Evolutionary conservation across 2,888 invertebrate species (phyloP).

Genomic region (Cyrtodaria siliqua): DNA sequence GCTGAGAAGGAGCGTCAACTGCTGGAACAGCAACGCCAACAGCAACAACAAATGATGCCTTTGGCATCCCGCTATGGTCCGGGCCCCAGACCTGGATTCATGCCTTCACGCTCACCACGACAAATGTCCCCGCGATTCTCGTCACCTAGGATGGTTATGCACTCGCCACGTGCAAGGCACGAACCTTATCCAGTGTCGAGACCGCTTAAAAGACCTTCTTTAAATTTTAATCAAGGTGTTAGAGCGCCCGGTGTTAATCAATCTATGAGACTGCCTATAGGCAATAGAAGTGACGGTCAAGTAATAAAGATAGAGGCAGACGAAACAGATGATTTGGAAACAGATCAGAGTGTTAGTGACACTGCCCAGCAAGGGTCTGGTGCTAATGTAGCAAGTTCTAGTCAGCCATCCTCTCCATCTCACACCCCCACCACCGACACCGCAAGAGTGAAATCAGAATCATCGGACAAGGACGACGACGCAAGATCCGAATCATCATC

Average conservation of each 20-base stretch:
- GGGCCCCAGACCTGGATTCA: background rate
- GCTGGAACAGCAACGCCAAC: background rate
- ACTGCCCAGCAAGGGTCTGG: background rate
- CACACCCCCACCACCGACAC: background rate
- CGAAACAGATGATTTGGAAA: constrained; percentile 26
- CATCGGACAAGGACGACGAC: constrained; percentile 33
- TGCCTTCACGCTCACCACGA: constrained; percentile 12
- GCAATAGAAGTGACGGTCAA: constrained; percentile 25
- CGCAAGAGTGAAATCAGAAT: constrained; percentile 11
- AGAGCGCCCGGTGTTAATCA: background rate
- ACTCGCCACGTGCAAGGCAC: constrained; percentile 38
- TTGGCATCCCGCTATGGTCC: background rate
- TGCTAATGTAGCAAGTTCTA: constrained; percentile 22
- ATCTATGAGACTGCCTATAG: constrained; percentile 14
- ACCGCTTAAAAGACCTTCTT: constrained; percentile 34
- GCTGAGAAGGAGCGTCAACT: constrained; percentile 15
- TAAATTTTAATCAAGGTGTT: constrained; percentile 8
- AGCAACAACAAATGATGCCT: constrained; percentile 21
- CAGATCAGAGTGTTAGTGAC: constrained; percentile 32
- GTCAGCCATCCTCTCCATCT: constrained; percentile 42
- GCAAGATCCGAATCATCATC: constrained; percentile 40
- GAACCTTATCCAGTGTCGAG: constrained; percentile 44
- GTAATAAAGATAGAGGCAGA: constrained; percentile 30
- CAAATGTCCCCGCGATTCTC: constrained; percentile 1
- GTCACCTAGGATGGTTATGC: constrained; percentile 9